A percentile compares a stretch with the other conserved stretches of the same genome.
Evolutionary conservation across 2,797 vertebrate species (phyloP).

Genomic region (Mormyrops boulengeri): DNA sequence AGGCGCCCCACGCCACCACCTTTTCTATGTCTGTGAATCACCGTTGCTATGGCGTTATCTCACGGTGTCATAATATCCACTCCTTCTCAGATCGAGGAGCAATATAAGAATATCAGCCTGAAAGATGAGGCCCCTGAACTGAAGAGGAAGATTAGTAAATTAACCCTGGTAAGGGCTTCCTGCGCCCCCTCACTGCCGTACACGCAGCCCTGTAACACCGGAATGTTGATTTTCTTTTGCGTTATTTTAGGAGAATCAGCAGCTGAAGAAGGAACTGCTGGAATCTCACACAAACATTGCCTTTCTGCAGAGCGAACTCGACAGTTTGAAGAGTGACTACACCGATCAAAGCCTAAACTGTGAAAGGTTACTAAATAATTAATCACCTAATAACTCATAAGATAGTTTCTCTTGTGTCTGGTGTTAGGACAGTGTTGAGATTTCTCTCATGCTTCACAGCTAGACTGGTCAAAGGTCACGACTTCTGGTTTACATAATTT

Average conservation of each 20-base stretch:
- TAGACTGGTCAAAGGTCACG: background rate
- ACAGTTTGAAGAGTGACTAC: slow-evolving; percentile 85
- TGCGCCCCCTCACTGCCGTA: background rate
- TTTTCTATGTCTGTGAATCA: background rate
- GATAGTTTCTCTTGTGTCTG: background rate
- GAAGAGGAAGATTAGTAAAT: slow-evolving; percentile 78
- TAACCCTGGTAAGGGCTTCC: slow-evolving; percentile 72
- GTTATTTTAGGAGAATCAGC: slow-evolving; percentile 78
- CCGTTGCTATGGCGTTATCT: background rate
- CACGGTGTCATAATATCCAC: background rate
- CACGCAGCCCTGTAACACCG: background rate
- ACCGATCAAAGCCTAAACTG: slow-evolving; percentile 84
- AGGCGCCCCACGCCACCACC: background rate
- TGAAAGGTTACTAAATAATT: slow-evolving; percentile 67
- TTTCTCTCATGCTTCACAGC: background rate
- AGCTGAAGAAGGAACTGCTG: slow-evolving; percentile 84
- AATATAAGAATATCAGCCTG: slow-evolving; percentile 71
- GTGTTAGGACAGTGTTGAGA: background rate
- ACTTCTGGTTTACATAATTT: background rate
- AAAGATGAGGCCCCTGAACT: slow-evolving; percentile 75
- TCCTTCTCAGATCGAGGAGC: slow-evolving; percentile 77
- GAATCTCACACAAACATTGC: slow-evolving; percentile 88
- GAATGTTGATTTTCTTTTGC: background rate
- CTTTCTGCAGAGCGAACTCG: slow-evolving; percentile 87
- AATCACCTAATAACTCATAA: background rate